Evolutionary conservation across 2,113 vertebrate species (phyloP).

Genomic region (Tamias sibiricus): DNA sequence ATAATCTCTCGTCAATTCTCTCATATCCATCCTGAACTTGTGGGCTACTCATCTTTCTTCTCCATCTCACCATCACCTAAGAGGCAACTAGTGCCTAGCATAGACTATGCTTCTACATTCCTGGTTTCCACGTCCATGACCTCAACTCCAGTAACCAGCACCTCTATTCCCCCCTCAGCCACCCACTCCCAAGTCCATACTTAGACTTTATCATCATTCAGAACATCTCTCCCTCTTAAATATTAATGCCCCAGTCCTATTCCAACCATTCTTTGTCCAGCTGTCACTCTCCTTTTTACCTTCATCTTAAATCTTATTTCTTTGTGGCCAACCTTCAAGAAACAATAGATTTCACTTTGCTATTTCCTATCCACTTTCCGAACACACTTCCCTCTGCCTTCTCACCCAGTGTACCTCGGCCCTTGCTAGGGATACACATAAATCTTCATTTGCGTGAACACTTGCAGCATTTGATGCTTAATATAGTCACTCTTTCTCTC

Average conservation of each 20-base stretch:
- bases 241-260: neutral
- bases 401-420: neutral
- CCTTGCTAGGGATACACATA: neutral
- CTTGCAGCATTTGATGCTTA: neutral
- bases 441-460: neutral
- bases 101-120: neutral
- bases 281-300: neutral
- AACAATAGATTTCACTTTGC: neutral
- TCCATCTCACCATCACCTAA: neutral
- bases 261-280: neutral
- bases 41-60: neutral
- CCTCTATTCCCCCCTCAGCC: neutral
- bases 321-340: neutral
- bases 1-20: neutral
- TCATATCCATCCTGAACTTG: neutral
- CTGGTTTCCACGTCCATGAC: neutral
- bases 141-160: neutral
- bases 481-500: neutral
- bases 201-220: neutral
- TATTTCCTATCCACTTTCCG: neutral
- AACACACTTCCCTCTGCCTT: neutral
- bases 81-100: neutral
- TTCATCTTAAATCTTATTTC: neutral
- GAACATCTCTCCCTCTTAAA: neutral
- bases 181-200: neutral